Percentiles rank a stretch among this genome's conserved stretches.
Evolutionary conservation across 2,797 vertebrate species (phyloP).

Genomic region (Erpetoichthys calabaricus): DNA sequence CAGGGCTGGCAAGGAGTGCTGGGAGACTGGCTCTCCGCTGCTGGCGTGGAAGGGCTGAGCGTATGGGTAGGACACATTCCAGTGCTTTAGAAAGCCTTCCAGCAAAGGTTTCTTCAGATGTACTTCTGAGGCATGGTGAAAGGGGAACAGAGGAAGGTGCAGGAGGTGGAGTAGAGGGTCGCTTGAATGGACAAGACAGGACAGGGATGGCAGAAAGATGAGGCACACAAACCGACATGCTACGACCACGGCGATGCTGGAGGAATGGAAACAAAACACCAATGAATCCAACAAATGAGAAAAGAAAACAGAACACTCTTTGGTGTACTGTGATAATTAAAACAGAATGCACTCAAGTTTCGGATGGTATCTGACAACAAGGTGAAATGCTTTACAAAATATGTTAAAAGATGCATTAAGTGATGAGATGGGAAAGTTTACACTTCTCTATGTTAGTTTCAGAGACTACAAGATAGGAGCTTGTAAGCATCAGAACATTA

Average conservation of each 20-base stretch:
- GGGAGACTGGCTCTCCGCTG: slow-evolving; percentile 89
- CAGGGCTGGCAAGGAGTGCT: slow-evolving; percentile 85
- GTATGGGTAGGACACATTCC: slow-evolving; percentile 88
- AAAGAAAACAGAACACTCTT: slow-evolving; percentile 1
- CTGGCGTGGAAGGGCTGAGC: slow-evolving; percentile 62
- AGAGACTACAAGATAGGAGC: no score
- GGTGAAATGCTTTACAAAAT: not conserved
- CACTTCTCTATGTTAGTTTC: no score
- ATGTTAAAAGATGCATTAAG: slow-evolving; percentile 4
- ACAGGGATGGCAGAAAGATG: slow-evolving; percentile 62
- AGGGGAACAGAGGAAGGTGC: slow-evolving; percentile 40
- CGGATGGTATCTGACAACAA: not conserved
- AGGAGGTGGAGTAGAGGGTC: slow-evolving; percentile 74
- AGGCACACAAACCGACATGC: slow-evolving; percentile 93
- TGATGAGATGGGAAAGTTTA: slow-evolving; percentile 3
- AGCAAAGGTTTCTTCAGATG: slow-evolving; percentile 76
- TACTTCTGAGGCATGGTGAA: slow-evolving; percentile 57
- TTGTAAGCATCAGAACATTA: no score
- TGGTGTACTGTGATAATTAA: no score
- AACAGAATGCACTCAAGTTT: not conserved
- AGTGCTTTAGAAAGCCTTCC: slow-evolving; percentile 90
- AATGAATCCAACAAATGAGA: slow-evolving; percentile 35
- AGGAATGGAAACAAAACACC: slow-evolving; percentile 49
- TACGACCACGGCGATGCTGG: slow-evolving; percentile 76
- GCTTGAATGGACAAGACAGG: slow-evolving; percentile 44